These are phyloP conservation scores for Eubasilissa splendida DNA, from an alignment of 2,888 invertebrate species.

Conservation along the genomic window DNA sequence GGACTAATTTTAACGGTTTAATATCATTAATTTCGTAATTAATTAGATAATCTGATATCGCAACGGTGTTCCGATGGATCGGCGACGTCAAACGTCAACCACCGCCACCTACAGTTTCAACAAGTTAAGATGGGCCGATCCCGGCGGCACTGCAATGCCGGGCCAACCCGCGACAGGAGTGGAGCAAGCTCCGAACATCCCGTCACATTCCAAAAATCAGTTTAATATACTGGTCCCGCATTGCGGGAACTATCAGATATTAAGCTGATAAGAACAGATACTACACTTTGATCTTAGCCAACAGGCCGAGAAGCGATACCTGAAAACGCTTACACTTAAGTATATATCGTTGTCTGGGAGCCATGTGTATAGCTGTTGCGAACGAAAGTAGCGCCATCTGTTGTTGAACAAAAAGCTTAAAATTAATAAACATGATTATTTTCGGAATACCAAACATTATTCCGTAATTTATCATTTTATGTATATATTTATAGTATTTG, in stretches of 20 bases:
- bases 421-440: not conserved
- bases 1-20: too few species aligned
- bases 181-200: slow-evolving; percentile 77
- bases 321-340: not conserved
- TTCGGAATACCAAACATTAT: too few species aligned
- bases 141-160: slow-evolving; percentile 79
- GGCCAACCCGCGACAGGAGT: slow-evolving; percentile 79
- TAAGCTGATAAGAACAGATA: slow-evolving; percentile 59
- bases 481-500: too few species aligned
- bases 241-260: slow-evolving; percentile 63
- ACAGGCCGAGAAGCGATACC: slow-evolving; percentile 71
- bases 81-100: too few species aligned
- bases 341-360: too few species aligned
- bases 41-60: too few species aligned
- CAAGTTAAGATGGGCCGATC: slow-evolving; percentile 61
- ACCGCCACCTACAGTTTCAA: too few species aligned
- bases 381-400: not conserved
- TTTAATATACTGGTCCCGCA: slow-evolving; percentile 74
- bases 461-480: too few species aligned
- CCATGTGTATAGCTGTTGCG: not conserved
- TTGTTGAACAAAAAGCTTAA: not conserved
- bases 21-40: too few species aligned
- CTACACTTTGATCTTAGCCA: slow-evolving; percentile 66
- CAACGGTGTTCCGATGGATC: too few species aligned
- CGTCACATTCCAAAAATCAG: slow-evolving; percentile 72